Evolutionary conservation across 30 jellyfish, hydroid and myxozoan genomes (phyloP).

Genomic region (Calvadosia cruxmelitensis): DNA sequence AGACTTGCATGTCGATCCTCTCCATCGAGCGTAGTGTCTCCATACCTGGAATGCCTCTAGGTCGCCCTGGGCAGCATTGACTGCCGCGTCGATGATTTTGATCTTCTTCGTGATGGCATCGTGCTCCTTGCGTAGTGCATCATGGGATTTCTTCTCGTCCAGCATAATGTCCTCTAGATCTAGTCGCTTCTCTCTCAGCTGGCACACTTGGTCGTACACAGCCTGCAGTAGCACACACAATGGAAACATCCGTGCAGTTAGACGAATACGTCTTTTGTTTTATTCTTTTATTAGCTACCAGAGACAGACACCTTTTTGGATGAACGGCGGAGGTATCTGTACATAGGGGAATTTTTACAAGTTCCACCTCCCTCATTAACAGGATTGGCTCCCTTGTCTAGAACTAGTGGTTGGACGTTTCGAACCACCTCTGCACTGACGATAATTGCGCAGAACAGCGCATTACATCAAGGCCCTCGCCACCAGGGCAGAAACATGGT

Average conservation of each 20-base stretch:
- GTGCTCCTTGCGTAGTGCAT: conserved; percentile 63
- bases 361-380: too few relatives aligned
- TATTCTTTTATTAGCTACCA: too few relatives aligned
- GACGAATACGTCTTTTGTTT: neutral
- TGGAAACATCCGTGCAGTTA: neutral
- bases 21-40: neutral
- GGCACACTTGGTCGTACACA: conserved; percentile 84
- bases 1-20: neutral
- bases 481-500: too few relatives aligned
- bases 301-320: too few relatives aligned
- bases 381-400: too few relatives aligned
- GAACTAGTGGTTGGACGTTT: too few relatives aligned
- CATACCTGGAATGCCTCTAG: conserved; percentile 94
- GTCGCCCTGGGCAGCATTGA: conserved; percentile 79
- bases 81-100: conserved; percentile 59
- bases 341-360: too few relatives aligned
- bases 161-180: conserved; percentile 76
- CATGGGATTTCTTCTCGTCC: conserved; percentile 72
- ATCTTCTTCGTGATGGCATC: conserved; percentile 86
- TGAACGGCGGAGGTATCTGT: too few relatives aligned
- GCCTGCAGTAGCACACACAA: too few relatives aligned
- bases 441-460: too few relatives aligned
- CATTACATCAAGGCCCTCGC: too few relatives aligned
- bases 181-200: conserved; percentile 75
- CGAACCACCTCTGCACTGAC: too few relatives aligned